Conservation (phyloP, 2,113 vertebrate species). For the Gymnarchus niloticus region DNA sequence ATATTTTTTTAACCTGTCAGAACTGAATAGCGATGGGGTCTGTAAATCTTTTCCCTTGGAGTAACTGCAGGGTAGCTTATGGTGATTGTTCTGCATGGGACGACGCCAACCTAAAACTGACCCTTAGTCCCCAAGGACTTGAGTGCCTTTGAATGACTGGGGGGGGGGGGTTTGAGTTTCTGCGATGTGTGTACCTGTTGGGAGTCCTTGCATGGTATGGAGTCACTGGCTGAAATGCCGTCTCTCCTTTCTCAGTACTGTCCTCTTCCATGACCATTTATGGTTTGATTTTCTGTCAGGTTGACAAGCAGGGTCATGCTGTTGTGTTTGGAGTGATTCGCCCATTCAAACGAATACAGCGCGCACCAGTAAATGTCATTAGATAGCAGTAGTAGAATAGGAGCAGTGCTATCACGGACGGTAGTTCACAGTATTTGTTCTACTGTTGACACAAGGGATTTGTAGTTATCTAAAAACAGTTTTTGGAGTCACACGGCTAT, state of each 20-base stretch:
- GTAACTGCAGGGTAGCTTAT: neutral
- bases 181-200: neutral
- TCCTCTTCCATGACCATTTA: conserved; percentile 4
- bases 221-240: neutral
- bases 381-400: neutral
- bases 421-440: neutral
- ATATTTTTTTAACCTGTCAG: neutral
- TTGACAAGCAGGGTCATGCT: neutral
- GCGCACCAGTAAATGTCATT: neutral
- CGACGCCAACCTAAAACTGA: neutral
- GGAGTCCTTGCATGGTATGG: neutral
- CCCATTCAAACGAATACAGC: neutral
- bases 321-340: neutral
- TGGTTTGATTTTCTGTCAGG: conserved; percentile 15
- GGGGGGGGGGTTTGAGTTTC: neutral
- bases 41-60: neutral
- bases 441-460: neutral
- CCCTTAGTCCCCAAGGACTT: neutral
- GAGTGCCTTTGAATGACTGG: too few species aligned
- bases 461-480: neutral
- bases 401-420: neutral
- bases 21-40: neutral
- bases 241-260: neutral
- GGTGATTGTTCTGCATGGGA: neutral
- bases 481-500: neutral